Conservation (phyloP, 37 sponge, comb jelly and placozoan genomes). For the Diacarnus erythraeanus region DNA sequence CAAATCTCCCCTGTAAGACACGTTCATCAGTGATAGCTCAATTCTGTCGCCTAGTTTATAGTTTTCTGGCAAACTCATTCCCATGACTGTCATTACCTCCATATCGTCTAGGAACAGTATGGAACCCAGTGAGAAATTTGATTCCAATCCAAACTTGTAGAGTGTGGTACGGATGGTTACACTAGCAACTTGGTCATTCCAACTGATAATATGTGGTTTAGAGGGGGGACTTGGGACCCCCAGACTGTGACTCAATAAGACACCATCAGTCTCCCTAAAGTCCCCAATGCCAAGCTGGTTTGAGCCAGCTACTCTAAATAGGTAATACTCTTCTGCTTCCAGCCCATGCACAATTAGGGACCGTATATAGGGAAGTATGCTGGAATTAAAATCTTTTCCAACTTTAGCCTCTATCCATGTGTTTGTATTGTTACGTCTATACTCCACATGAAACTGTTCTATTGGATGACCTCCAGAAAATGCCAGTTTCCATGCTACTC, state of each 20-base stretch:
- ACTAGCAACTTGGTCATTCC: slow-evolving; percentile 1
- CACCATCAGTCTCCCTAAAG: background rate
- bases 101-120: slow-evolving; percentile 6
- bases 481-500: slow-evolving; percentile 20
- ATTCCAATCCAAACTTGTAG: slow-evolving; percentile 5
- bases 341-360: slow-evolving; percentile 6
- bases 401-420: background rate
- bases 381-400: background rate
- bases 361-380: background rate
- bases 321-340: slow-evolving; percentile 17
- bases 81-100: background rate
- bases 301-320: slow-evolving; percentile 3
- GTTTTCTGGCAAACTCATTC: background rate
- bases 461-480: slow-evolving; percentile 26
- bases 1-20: slow-evolving; percentile 7
- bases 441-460: background rate
- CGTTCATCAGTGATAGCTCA: background rate
- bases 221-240: slow-evolving; percentile 21
- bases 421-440: background rate
- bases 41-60: background rate
- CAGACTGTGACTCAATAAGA: slow-evolving; percentile 2
- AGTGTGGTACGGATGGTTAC: slow-evolving; percentile 5
- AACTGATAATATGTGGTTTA: background rate
- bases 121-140: background rate
- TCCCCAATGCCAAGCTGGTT: slow-evolving; percentile 12